Conservation (phyloP, 2,797 vertebrate species). For the Distichodus sexfasciatus region DNA sequence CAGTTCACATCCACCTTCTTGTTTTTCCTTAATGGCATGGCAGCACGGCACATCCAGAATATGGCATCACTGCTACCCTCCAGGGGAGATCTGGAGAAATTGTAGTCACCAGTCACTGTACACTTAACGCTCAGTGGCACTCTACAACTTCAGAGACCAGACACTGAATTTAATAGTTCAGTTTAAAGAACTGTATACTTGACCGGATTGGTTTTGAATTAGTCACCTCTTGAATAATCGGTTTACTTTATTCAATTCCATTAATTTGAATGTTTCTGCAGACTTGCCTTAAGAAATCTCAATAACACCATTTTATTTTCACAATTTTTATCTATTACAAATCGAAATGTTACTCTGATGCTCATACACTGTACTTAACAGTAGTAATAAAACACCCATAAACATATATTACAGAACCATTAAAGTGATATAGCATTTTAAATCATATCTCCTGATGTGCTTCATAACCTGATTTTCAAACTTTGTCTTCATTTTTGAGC, state of each 20-base stretch:
- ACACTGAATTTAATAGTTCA: not conserved
- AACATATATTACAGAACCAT: not conserved
- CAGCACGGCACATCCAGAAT: slow-evolving; percentile 75
- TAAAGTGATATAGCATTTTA: not conserved
- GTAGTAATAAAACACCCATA: not conserved
- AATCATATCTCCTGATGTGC: not conserved
- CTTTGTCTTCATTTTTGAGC: not conserved
- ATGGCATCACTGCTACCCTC: slow-evolving; percentile 42
- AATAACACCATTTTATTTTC: slow-evolving; percentile 8
- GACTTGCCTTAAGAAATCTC: not conserved
- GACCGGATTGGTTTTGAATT: not conserved
- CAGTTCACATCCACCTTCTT: slow-evolving; percentile 75
- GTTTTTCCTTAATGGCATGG: slow-evolving; percentile 78
- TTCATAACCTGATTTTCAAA: slow-evolving; percentile 2
- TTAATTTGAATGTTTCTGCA: not conserved
- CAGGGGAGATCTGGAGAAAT: slow-evolving; percentile 21
- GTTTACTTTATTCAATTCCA: not conserved
- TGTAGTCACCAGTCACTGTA: not conserved
- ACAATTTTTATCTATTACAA: not conserved
- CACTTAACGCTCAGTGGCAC: not conserved
- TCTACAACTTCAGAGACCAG: not conserved
- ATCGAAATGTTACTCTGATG: not conserved
- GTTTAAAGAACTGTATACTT: slow-evolving; percentile 1
- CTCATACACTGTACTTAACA: not conserved
- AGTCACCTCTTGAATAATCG: not conserved